Conservation (phyloP, 1,140 invertebrate genomes). For the Dryas iulia region DNA sequence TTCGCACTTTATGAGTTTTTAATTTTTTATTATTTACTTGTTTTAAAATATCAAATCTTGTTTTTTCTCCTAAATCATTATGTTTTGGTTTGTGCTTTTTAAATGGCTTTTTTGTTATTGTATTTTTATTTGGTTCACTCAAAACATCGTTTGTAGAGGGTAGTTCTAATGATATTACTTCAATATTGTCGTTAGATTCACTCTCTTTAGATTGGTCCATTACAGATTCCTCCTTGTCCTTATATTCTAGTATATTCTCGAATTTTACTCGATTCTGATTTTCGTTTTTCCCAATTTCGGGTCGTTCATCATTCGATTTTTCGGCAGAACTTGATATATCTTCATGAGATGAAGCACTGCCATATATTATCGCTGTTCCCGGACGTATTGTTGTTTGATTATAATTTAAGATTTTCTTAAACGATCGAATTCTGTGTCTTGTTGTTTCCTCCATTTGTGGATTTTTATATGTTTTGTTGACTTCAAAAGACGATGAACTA, state of each 20-base stretch:
- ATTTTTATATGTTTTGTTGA: slow-evolving; percentile 32
- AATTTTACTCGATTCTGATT: background rate
- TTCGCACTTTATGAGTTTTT: background rate
- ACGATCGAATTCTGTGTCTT: slow-evolving; percentile 20
- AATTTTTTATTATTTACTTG: background rate
- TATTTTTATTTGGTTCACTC: background rate
- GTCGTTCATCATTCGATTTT: background rate
- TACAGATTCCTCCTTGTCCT: background rate
- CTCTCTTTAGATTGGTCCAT: background rate
- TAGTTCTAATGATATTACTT: slow-evolving; percentile 16
- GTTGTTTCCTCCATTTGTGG: background rate
- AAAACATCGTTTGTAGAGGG: background rate
- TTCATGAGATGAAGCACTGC: slow-evolving; percentile 9
- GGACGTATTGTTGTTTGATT: slow-evolving; percentile 9
- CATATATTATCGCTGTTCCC: slow-evolving; percentile 22
- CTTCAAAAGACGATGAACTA: slow-evolving; percentile 36
- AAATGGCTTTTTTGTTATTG: background rate
- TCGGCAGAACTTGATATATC: background rate
- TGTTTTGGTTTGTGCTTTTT: slow-evolving; percentile 12
- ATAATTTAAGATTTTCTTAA: background rate
- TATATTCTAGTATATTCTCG: background rate
- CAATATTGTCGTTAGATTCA: slow-evolving; percentile 11
- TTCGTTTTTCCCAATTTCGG: background rate
- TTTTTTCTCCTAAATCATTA: slow-evolving; percentile 24
- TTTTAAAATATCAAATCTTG: slow-evolving; percentile 19